Percentiles rank a stretch among this genome's conserved stretches.
phyloP scores from a whole-genome alignment of 2,888 invertebrate genomes.

The Scelioninae gen. 2 region DNA sequence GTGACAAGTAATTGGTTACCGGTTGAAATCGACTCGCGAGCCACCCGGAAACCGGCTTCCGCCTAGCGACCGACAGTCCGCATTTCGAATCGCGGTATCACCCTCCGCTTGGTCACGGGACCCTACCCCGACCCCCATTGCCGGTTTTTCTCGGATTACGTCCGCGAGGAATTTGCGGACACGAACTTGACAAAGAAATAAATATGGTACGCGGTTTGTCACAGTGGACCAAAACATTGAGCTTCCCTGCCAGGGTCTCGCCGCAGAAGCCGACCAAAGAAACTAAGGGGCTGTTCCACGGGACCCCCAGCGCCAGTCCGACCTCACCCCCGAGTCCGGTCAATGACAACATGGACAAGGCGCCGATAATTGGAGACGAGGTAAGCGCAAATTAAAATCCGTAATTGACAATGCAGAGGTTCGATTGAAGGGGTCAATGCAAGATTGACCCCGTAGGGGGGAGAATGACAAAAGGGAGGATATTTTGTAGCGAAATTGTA shows the following conservation, averaged over 20 bases:
- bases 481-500: no score
- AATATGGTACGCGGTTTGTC: slow-evolving; percentile 90
- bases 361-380: slow-evolving; percentile 73
- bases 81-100: slow-evolving; percentile 21
- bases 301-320: slow-evolving; percentile 76
- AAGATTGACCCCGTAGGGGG: no score
- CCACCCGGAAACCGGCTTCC: slow-evolving; percentile 48
- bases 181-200: background rate
- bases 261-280: slow-evolving; percentile 88
- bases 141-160: background rate
- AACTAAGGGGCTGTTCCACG: slow-evolving; percentile 73
- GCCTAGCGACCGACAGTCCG: slow-evolving; percentile 42
- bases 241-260: slow-evolving; percentile 90
- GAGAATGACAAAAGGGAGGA: no score
- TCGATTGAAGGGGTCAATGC: no score
- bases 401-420: no score
- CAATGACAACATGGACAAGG: slow-evolving; percentile 72
- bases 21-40: background rate
- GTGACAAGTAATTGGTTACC: slow-evolving; percentile 47
- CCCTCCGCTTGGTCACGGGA: background rate
- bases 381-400: no score
- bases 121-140: background rate
- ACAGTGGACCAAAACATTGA: slow-evolving; percentile 93
- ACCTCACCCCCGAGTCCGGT: slow-evolving; percentile 73
- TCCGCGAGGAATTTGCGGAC: background rate